These are phyloP conservation scores for Onychomys arenicola DNA, from an alignment of 2,797 vertebrate genomes.

Conservation along the genomic window DNA sequence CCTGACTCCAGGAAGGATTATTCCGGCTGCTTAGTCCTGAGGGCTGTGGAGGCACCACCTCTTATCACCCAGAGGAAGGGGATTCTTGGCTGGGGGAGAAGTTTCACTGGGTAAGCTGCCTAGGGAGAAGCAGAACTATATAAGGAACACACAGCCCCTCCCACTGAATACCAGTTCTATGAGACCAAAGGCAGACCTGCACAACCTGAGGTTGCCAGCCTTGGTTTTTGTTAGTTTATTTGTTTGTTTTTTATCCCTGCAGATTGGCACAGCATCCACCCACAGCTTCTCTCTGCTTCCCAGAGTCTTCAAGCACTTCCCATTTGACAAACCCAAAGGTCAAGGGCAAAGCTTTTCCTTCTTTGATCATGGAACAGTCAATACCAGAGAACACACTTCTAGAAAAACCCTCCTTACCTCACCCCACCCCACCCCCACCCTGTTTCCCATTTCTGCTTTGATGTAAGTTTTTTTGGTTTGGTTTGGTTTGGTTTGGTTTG, in stretches of 20 bases:
- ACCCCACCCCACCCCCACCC: neutral
- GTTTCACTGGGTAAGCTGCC: neutral
- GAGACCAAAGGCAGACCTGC: neutral
- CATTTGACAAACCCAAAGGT: neutral
- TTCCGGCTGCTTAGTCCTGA: conserved; percentile 53
- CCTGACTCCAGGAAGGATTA: conserved; percentile 61
- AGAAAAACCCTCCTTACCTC: neutral
- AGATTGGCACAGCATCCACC: neutral
- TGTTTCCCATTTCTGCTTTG: neutral
- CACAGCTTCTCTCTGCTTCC: neutral
- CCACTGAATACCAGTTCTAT: neutral
- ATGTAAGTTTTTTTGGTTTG: neutral
- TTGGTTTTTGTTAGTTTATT: neutral
- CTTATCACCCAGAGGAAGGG: conserved; percentile 7
- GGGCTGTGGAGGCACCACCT: conserved; percentile 24
- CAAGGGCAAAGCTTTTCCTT: neutral
- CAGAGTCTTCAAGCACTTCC: neutral
- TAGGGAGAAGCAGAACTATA: conserved; percentile 24
- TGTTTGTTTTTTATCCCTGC: neutral
- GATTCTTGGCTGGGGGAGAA: conserved; percentile 6
- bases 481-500: too few relatives aligned
- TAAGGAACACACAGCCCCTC: neutral
- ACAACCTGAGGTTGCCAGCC: neutral
- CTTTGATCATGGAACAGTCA: neutral
- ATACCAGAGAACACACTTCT: neutral